Evolutionary conservation across 2,797 vertebrate genomes (phyloP).

Genomic region (Catostomus latipinnis): DNA sequence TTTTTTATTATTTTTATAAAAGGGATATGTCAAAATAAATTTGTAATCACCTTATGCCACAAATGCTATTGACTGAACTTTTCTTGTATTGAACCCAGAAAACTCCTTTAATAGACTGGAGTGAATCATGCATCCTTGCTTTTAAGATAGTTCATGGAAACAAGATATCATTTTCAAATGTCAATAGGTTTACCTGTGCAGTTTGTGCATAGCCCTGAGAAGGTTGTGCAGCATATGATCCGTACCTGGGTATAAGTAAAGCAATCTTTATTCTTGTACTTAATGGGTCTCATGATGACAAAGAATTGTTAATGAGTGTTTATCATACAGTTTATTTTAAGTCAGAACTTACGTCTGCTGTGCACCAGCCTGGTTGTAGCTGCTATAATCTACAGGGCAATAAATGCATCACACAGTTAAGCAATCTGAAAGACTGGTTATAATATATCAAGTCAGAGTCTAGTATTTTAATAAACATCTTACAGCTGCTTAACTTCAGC

Average conservation of each 20-base stretch:
- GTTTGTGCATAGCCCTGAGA: slow-evolving; percentile 92
- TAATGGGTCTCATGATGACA: not conserved
- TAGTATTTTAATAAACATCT: no score
- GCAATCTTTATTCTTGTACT: not conserved
- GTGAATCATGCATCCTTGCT: no score
- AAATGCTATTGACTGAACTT: no score
- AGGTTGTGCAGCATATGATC: slow-evolving; percentile 91
- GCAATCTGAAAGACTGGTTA: not conserved
- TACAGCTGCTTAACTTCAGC: no score
- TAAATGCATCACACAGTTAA: not conserved
- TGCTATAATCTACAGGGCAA: slow-evolving; percentile 89
- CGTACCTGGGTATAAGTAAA: slow-evolving; percentile 81
- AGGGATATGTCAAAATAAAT: no score
- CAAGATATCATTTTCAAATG: no score
- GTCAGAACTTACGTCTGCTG: slow-evolving; percentile 89
- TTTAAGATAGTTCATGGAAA: no score
- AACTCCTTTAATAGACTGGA: no score
- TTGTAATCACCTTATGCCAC: no score
- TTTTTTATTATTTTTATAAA: no score
- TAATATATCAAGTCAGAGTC: not conserved
- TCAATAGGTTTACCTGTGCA: slow-evolving; percentile 82
- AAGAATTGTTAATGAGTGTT: not conserved
- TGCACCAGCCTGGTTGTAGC: slow-evolving; percentile 90
- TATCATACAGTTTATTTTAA: not conserved
- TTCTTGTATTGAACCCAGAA: no score